A percentile compares a stretch with the other conserved stretches of the same genome.
Evolutionary conservation across 2,797 vertebrate species (phyloP).

Genomic region (Poecile montanus): DNA sequence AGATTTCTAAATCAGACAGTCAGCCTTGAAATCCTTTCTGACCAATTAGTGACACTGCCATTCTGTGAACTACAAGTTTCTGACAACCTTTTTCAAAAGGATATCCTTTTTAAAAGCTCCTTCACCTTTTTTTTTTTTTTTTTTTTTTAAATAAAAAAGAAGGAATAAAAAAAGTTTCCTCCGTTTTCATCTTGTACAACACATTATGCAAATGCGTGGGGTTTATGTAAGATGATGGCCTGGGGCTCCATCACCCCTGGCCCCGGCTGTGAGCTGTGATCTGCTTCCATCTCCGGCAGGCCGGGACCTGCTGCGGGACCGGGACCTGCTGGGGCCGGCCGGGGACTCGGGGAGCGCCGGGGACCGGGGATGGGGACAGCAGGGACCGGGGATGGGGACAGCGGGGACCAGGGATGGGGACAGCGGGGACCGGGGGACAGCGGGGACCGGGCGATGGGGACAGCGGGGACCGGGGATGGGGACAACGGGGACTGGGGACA

Average conservation of each 20-base stretch:
- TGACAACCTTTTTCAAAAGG: not conserved
- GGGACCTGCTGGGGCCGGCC: not conserved
- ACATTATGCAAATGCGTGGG: not conserved
- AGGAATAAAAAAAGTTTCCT: not conserved
- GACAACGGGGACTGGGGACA: too few species aligned
- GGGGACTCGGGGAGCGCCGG: not conserved
- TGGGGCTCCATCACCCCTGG: conserved; percentile 27
- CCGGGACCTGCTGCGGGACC: not conserved
- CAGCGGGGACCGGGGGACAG: too few species aligned
- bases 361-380: too few species aligned
- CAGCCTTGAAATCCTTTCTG: not conserved
- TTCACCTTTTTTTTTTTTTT: not conserved
- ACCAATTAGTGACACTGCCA: not conserved
- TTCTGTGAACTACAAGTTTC: not conserved
- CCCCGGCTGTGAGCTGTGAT: conserved; percentile 8
- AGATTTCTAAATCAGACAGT: not conserved
- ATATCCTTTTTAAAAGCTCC: not conserved
- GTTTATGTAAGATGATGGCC: conserved; percentile 43
- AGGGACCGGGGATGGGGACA: not conserved
- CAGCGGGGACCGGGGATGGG: too few species aligned
- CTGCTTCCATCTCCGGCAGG: not conserved
- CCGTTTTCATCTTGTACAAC: conserved; percentile 23
- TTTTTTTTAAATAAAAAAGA: not conserved
- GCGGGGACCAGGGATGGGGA: too few species aligned
- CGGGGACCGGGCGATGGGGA: too few species aligned